A percentile compares a stretch with the other conserved stretches of the same genome.
phyloP scores from a whole-genome alignment of 1,140 invertebrate genomes.

The Ceratoteleas bidentatus region DNA sequence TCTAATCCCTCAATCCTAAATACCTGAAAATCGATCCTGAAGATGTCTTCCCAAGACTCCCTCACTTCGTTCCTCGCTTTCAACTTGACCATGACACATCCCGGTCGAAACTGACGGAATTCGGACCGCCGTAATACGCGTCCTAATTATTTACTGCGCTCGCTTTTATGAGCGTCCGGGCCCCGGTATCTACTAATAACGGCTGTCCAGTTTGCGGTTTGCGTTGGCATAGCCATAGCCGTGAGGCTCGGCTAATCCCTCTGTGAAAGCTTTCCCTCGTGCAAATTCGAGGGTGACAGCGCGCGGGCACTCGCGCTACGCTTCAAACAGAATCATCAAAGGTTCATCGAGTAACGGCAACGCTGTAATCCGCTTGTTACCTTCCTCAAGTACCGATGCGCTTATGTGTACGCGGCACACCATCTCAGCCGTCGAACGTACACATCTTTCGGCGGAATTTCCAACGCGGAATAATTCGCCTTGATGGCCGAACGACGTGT shows the following conservation, averaged over 20 bases:
- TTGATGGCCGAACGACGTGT: constrained; percentile 45
- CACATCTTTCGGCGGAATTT: constrained; percentile 53
- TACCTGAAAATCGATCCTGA: no score
- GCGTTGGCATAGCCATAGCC: constrained; percentile 69
- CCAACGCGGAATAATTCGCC: constrained; percentile 52
- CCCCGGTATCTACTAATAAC: constrained; percentile 75
- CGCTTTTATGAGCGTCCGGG: constrained; percentile 59
- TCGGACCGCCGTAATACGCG: constrained; percentile 37
- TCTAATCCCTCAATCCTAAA: no score
- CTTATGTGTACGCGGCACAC: constrained; percentile 48
- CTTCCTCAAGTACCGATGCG: constrained; percentile 58
- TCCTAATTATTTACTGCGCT: constrained; percentile 74
- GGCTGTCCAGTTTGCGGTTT: constrained; percentile 78
- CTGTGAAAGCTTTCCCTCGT: constrained; percentile 74
- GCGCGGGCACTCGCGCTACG: constrained; percentile 57
- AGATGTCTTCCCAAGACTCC: no score
- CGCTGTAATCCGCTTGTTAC: constrained; percentile 75
- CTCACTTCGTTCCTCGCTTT: no score
- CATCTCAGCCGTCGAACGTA: constrained; percentile 53
- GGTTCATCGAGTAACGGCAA: constrained; percentile 75
- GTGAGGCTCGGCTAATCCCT: constrained; percentile 77
- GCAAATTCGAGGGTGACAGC: constrained; percentile 73
- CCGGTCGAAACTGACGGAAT: no score
- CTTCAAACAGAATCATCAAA: constrained; percentile 80
- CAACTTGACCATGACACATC: no score